Evolutionary conservation across 2,113 vertebrate genomes (phyloP), one percentile per base, ranked within the genome.

Genomic region (cattle (Bos taurus)): DNA sequence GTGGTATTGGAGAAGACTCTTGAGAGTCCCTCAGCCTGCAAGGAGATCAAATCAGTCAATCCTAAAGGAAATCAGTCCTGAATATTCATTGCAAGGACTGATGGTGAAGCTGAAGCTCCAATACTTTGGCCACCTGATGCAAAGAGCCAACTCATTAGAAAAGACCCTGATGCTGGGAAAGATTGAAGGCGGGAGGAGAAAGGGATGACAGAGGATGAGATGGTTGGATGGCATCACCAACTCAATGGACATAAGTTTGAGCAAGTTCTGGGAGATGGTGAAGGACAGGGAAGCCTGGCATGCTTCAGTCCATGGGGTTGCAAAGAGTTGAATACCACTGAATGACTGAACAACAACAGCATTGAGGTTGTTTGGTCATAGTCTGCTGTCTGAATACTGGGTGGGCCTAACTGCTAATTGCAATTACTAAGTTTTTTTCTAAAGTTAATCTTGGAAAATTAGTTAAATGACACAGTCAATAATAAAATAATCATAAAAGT

Each of bases 401-500:
- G 2, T 90, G 36, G n/a, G 16, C 30, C 43, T 82, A 60, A 74
- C 36, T 57, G 21, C 36, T 82, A 56, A 59, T 46, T 62, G 21
- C 85, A 43, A 77, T 86, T 85, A 52, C 26, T 60, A 36, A 84
- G 23, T 86, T 67, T 67, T 90, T 92, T 85, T 25, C 50, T 82
- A 82, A 94, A 91, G 50, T 93, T 88, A 86, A 54, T 71, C 28
- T 46, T 89, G 62, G 48, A 88, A 95, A 95, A 92, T 77, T 57
- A 78, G 50, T 71, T 92, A 74, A 40, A 74, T 94, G 46, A 23
- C 46, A 23, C 19, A 62, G 57, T 87, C 74, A 83, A 15, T 86
- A 71, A 90, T 87, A 87, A 94, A 88, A 89, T 80, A 48, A 87
- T 23, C 15, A 36, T 46, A 86, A 86, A 59, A 57, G 46, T 43